Evolutionary conservation across 2,888 invertebrate genomes (phyloP).

Genomic region (Clusia tigrina): DNA sequence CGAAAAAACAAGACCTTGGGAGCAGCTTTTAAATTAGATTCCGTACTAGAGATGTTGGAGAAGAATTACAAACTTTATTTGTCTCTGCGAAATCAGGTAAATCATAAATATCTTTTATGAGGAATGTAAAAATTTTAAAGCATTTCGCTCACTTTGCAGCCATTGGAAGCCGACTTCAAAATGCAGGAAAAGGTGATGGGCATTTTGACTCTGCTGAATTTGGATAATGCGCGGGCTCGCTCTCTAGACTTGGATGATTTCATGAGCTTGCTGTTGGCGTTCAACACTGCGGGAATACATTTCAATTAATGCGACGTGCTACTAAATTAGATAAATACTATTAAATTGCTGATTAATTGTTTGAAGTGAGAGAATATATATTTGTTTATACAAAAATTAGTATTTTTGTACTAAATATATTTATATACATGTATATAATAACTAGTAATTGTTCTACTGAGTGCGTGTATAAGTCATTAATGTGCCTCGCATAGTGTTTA

Average conservation of each 20-base stretch:
- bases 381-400: too few species aligned
- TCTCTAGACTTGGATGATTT: slow-evolving; percentile 98
- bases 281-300: slow-evolving; percentile 93
- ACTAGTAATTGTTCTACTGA: too few species aligned
- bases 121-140: background rate
- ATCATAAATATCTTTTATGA: slow-evolving; percentile 31
- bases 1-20: slow-evolving; percentile 96
- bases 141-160: slow-evolving; percentile 68
- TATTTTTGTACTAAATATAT: too few species aligned
- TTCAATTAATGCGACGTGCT: slow-evolving; percentile 72
- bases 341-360: too few species aligned
- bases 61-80: slow-evolving; percentile 92
- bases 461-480: too few species aligned
- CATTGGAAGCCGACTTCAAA: slow-evolving; percentile 78
- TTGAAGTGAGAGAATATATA: too few species aligned
- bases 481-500: too few species aligned
- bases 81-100: slow-evolving; percentile 83
- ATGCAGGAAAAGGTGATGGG: slow-evolving; percentile 82
- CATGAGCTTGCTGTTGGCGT: slow-evolving; percentile 82
- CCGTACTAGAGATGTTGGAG: slow-evolving; percentile 83
- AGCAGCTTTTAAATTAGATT: slow-evolving; percentile 86
- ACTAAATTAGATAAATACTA: too few species aligned
- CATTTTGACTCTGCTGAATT: slow-evolving; percentile 74
- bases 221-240: slow-evolving; percentile 83
- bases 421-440: too few species aligned